Evolutionary conservation across 2,113 vertebrate species (phyloP).

Genomic region (Silurus glanis): DNA sequence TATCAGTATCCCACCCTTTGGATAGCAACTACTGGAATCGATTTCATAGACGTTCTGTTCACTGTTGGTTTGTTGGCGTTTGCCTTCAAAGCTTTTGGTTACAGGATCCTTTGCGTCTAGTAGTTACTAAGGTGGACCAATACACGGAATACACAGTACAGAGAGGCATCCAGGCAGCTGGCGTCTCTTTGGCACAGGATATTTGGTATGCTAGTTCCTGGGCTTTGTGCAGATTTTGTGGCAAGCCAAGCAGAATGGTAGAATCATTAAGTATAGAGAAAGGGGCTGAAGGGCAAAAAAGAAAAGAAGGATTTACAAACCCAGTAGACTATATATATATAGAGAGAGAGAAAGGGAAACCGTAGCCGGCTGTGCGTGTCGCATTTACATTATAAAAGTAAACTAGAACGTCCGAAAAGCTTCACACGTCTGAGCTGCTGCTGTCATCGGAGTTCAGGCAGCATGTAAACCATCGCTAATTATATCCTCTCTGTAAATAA

Average conservation of each 20-base stretch:
- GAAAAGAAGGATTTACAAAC: not conserved
- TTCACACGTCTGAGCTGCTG: conserved; percentile 4
- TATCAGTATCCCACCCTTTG: not conserved
- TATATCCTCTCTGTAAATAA: conserved; percentile 30
- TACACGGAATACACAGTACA: not conserved
- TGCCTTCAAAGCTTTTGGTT: not conserved
- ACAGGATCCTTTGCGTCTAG: not conserved
- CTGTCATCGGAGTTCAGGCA: not conserved
- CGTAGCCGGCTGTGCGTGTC: not conserved
- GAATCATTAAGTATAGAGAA: conserved; percentile 58
- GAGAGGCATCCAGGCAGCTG: not conserved
- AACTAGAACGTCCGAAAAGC: not conserved
- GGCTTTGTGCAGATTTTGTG: conserved; percentile 20
- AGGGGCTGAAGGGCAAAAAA: conserved; percentile 25
- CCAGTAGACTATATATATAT: not conserved
- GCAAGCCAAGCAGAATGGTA: conserved; percentile 52
- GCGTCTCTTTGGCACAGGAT: conserved; percentile 2
- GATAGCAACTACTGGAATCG: not conserved
- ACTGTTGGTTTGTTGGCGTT: not conserved
- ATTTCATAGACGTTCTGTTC: not conserved
- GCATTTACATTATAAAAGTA: not conserved
- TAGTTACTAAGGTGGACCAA: not conserved
- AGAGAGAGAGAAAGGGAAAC: not conserved
- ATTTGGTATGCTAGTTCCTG: conserved; percentile 25
- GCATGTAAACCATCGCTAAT: not conserved